Evolutionary conservation across 1,140 invertebrate genomes (phyloP).

Genomic region (Drosophila seguyi): DNA sequence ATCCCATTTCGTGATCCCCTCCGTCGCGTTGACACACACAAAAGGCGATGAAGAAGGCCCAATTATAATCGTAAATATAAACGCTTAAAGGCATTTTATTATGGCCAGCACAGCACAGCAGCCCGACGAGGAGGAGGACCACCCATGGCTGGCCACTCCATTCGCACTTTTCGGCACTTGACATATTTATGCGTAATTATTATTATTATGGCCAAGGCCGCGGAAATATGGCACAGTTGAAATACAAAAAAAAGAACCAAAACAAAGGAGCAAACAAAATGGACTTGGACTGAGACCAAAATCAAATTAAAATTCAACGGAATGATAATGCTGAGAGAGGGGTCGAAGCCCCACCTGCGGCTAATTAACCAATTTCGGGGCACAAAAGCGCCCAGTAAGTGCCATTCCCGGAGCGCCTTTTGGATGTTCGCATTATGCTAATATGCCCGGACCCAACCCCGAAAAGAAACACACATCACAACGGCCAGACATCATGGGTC

Average conservation of each 20-base stretch:
- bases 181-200: slow-evolving; percentile 69
- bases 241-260: background rate
- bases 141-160: slow-evolving; percentile 18
- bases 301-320: slow-evolving; percentile 57
- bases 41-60: slow-evolving; percentile 12
- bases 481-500: background rate
- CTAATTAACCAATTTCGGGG: slow-evolving; percentile 48
- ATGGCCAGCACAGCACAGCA: slow-evolving; percentile 44
- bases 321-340: slow-evolving; percentile 24
- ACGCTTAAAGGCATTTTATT: slow-evolving; percentile 59
- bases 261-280: background rate
- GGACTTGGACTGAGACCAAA: slow-evolving; percentile 14
- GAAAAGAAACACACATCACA: slow-evolving; percentile 9
- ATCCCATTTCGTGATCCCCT: background rate
- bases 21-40: slow-evolving; percentile 1
- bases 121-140: slow-evolving; percentile 6
- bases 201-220: slow-evolving; percentile 53
- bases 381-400: slow-evolving; percentile 34
- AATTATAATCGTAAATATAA: slow-evolving; percentile 55
- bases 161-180: slow-evolving; percentile 46
- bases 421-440: slow-evolving; percentile 56
- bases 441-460: slow-evolving; percentile 38
- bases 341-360: slow-evolving; percentile 45
- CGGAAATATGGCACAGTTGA: slow-evolving; percentile 29
- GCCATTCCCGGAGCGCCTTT: slow-evolving; percentile 40